Evolutionary conservation across 2,797 vertebrate genomes (phyloP), one percentile per base, ranked within the genome.

Genomic region (Enteromius fasciolatus): DNA sequence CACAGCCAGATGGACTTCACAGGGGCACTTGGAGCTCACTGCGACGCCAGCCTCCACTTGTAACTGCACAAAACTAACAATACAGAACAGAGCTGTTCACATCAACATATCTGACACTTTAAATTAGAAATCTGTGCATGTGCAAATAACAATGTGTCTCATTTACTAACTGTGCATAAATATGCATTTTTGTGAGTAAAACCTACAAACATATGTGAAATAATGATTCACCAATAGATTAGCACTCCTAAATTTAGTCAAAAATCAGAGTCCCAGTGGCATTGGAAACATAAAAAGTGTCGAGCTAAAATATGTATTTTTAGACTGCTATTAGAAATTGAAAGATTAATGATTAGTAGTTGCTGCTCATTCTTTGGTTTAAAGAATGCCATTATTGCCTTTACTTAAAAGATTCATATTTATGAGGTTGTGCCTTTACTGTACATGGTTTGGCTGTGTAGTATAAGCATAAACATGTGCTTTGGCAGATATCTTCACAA

Each of bases 1-100:
- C 68, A 83, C 72, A 68, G 76, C 70, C 84, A 87, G 86, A 85
- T 80, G 83, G 85, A 84, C 84, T 66, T 80, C 76, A 86, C 74
- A 85, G 87, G 68, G 61, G 63, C 50, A 64, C 50, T 41, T 57
- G 41, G 52, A 67, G 69, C 79, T 86, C 59, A 67, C 83, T 61
- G 83, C 5, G 44, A 84, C 20, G 4, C n/a, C 64, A 77, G 69
- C 76, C 69, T 52, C 36, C 64, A 76, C 50, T 25, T n/a, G 15
- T 11, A 67, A 66, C 59, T 20, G 25, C 57, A 78, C 23, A 48
- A 39, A 64, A 59, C 74, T 14, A 74, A 41, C 52, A 46, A 12
- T 3, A 41, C 54, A 39, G 61, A 18, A 54, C 64, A 76, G 63
- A 63, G 67, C n/a, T 33, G 23, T 73, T 63, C 9, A 50, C 41